Evolutionary conservation across 2,797 vertebrate genomes (phyloP), one percentile per base, ranked within the genome.

Genomic region (Pelodytes ibericus): DNA sequence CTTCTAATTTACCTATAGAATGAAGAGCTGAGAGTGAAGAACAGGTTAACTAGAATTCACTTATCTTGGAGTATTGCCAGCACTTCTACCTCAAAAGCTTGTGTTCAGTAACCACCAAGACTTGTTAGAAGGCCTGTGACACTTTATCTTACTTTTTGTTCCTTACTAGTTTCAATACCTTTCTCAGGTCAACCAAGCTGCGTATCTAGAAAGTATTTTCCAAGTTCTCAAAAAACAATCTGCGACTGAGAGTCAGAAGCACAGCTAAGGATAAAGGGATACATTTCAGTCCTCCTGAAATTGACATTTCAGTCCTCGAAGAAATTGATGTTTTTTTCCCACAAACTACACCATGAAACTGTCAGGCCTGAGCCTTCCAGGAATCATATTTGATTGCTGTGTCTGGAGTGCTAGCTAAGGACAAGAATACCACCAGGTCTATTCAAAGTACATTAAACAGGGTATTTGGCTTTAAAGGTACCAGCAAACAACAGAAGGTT

Each of bases 201-300:
- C 64, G 39, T 56, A 2, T 70, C 67, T 77, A 64, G 74, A 77
- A 71, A 77, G 74, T 53, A 26, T 10, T 67, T 77, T 71, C 59
- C 56, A n/a, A 0, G 31, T 76, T 76, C n/a, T 76, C 47, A 63
- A 3, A 63, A 30, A 22, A 22, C 51, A 20, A n/a, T 11, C 24
- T 16, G 10, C 25, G 13, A 31, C 47, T 8, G 13, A 36, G 33
- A n/a, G n/a, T n/a, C n/a, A n/a, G n/a, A n/a, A n/a, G n/a, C n/a
- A n/a, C n/a, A n/a, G n/a, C n/a, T n/a, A n/a, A n/a, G n/a, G n/a
- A 36, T 36, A 36, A 36, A 11, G 33, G 33, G 11, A 36, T 6
- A 11, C 5, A 36, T 36, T 36, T 36, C 2, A 36, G 33, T 36
- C 33, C 11, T 5, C 33, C 33, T 36, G 33, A 11, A 36, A 36